These are phyloP conservation scores for Pelochelys cantorii DNA, from an alignment of 2,797 vertebrate genomes.

Conservation along the genomic window DNA sequence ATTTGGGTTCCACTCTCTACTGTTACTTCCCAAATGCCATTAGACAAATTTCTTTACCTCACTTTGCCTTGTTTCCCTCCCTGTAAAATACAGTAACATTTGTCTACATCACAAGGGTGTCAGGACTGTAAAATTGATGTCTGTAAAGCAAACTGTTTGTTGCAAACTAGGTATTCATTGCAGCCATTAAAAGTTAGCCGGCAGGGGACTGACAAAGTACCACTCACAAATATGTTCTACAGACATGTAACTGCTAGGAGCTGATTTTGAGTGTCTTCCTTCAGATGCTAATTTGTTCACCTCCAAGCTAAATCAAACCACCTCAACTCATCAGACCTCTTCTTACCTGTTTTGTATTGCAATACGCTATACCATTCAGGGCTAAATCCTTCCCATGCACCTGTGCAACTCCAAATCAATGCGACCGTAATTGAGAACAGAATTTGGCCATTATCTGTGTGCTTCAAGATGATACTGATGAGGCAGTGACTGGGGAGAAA, in stretches of 20 bases:
- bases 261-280: neutral
- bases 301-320: neutral
- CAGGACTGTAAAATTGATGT: neutral
- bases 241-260: rapidly evolving
- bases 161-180: neutral
- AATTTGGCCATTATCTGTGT: neutral
- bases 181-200: neutral
- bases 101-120: neutral
- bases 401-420: neutral
- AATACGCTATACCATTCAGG: rapidly evolving
- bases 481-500: neutral
- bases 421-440: neutral
- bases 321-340: rapidly evolving
- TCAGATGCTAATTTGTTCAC: neutral
- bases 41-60: neutral
- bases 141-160: neutral
- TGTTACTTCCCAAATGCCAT: neutral
- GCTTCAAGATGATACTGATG: neutral
- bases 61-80: neutral
- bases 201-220: neutral
- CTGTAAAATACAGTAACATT: neutral
- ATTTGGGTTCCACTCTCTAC: neutral
- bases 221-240: neutral
- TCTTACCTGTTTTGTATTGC: neutral
- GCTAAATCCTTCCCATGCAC: neutral